Evolutionary conservation across 2,797 vertebrate species (phyloP).

Genomic region (Anguilla pacifica): DNA sequence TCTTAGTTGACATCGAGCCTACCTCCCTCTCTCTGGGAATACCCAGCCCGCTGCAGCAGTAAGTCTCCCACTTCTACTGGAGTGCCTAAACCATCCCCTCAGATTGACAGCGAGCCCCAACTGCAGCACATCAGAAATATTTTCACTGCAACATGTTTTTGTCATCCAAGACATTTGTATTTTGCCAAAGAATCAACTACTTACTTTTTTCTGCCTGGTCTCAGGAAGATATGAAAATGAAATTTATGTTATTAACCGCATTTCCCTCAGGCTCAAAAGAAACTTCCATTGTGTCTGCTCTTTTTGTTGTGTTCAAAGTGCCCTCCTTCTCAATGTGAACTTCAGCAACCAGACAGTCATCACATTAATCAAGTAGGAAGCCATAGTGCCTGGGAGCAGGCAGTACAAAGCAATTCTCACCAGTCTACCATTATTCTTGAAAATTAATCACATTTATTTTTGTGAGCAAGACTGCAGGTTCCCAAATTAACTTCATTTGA

Average conservation of each 20-base stretch:
- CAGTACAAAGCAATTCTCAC: background rate
- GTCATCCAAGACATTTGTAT: too few relatives aligned
- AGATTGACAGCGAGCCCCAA: too few relatives aligned
- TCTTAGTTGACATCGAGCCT: too few relatives aligned
- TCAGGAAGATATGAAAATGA: background rate
- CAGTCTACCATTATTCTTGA: background rate
- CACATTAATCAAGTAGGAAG: background rate
- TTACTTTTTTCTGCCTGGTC: too few relatives aligned
- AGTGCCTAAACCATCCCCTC: too few relatives aligned
- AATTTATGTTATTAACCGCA: background rate
- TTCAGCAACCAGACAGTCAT: background rate
- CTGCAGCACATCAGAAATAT: too few relatives aligned
- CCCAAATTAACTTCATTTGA: background rate
- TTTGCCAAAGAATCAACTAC: too few relatives aligned
- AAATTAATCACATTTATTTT: background rate
- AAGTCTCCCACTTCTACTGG: too few relatives aligned
- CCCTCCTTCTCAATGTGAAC: background rate
- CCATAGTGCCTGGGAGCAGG: background rate
- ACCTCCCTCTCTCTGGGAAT: too few relatives aligned
- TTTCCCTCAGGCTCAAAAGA: background rate
- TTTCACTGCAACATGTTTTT: too few relatives aligned
- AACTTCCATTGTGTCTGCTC: background rate
- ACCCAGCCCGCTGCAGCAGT: too few relatives aligned
- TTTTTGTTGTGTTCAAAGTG: background rate
- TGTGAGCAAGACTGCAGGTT: background rate